A percentile compares a stretch with the other conserved stretches of the same genome.
phyloP scores from a whole-genome alignment of 2,113 vertebrate species.

The Antechinus flavipes region DNA sequence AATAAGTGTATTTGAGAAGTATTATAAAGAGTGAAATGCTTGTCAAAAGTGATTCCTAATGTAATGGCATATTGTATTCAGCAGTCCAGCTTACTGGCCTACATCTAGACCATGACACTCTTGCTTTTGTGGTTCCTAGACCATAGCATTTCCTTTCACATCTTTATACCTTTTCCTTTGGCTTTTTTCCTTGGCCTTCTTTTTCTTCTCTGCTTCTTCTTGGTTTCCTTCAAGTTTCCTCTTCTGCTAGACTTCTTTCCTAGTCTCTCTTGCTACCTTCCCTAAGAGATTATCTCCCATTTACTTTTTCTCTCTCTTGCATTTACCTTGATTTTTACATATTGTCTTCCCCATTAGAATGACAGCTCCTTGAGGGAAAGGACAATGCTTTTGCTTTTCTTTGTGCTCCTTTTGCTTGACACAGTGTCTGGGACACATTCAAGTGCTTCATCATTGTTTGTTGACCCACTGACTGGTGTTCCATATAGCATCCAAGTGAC shows the following conservation, averaged over 20 bases:
- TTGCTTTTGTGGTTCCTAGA: background rate
- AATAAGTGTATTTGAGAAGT: background rate
- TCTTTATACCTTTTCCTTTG: background rate
- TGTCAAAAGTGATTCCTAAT: background rate
- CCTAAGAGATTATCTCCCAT: background rate
- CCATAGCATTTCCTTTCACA: background rate
- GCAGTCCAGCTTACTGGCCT: background rate
- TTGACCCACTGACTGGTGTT: background rate
- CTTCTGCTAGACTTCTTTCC: background rate
- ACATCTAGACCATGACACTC: background rate
- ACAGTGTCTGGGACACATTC: background rate
- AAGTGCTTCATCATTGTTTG: background rate
- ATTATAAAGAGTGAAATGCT: background rate
- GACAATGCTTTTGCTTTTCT: background rate
- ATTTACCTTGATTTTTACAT: background rate
- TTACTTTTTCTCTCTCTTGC: background rate
- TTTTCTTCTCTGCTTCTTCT: background rate
- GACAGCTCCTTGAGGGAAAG: background rate
- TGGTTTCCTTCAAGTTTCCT: background rate
- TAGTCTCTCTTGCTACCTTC: background rate
- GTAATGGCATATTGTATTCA: background rate
- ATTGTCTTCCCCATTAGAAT: background rate
- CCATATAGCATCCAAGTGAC: background rate
- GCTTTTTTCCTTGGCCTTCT: background rate
- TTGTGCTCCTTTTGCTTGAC: background rate